A percentile compares a stretch with the other conserved stretches of the same genome.
These are phyloP conservation scores for Aleiodes testaceus DNA, from an alignment of 2,888 invertebrate genomes.

Conservation along the genomic window DNA sequence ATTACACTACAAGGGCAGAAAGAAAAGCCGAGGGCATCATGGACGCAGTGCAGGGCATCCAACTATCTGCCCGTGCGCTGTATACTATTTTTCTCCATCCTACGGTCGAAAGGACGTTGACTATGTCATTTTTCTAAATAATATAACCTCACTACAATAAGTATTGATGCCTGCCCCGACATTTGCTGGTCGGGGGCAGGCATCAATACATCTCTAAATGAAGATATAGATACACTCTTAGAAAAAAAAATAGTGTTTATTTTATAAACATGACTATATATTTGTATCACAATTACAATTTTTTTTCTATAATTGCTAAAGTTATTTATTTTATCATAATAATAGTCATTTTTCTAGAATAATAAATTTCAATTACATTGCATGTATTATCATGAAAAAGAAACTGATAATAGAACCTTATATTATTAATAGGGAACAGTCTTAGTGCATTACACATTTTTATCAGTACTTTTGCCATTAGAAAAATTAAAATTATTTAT, in stretches of 20 bases:
- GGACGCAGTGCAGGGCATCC: not conserved
- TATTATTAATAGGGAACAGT: conserved; percentile 6
- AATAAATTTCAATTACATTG: no score
- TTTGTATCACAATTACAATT: conserved; percentile 4
- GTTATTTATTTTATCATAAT: conserved; percentile 8
- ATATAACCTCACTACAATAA: not conserved
- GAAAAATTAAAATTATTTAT: conserved; percentile 42
- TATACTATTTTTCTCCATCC: conserved; percentile 32
- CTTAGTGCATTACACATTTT: conserved; percentile 28
- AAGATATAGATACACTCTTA: conserved; percentile 26
- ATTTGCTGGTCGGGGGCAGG: conserved; percentile 40
- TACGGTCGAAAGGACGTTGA: conserved; percentile 34
- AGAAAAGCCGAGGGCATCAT: conserved; percentile 13
- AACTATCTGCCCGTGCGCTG: conserved; percentile 10
- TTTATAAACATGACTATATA: conserved; percentile 13
- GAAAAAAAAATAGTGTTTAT: conserved; percentile 16
- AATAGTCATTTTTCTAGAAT: not conserved
- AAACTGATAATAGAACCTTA: not conserved
- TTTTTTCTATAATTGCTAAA: conserved; percentile 31
- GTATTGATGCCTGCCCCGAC: conserved; percentile 3
- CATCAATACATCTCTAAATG: conserved; percentile 32
- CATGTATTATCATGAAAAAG: no score
- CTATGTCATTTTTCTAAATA: no score
- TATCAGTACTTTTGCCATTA: conserved; percentile 17
- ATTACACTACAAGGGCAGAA: conserved; percentile 32